A percentile compares a stretch with the other conserved stretches of the same genome.
Evolutionary conservation across 2,888 invertebrate species (phyloP).

Genomic region (Amitus sp.): DNA sequence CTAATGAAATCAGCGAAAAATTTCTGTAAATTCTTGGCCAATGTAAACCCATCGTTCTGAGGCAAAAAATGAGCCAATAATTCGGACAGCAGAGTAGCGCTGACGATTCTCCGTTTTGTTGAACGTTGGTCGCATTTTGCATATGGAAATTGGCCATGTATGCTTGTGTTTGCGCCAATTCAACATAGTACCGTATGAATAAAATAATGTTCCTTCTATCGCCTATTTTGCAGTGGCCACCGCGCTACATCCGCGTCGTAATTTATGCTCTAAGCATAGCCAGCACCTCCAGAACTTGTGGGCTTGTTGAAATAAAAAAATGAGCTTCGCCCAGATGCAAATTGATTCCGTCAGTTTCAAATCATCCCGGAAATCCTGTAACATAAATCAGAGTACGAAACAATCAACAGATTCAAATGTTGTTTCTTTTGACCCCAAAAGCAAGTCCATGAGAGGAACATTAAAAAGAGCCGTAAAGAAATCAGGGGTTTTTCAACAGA

Average conservation of each 20-base stretch:
- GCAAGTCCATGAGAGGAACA: no score
- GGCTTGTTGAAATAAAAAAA: not conserved
- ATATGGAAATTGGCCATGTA: constrained; percentile 53
- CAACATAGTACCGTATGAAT: constrained; percentile 49
- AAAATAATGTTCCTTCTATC: constrained; percentile 52
- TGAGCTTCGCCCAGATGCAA: constrained; percentile 2
- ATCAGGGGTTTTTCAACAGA: constrained; percentile 50
- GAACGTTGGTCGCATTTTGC: constrained; percentile 46
- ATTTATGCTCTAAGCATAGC: constrained; percentile 1
- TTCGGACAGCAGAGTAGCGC: constrained; percentile 20
- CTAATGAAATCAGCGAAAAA: constrained; percentile 30
- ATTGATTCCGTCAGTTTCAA: not conserved
- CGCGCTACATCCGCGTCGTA: not conserved
- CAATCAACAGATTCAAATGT: no score
- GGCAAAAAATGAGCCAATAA: not conserved
- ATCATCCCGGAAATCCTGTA: not conserved
- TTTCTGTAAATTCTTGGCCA: constrained; percentile 30
- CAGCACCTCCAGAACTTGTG: no score
- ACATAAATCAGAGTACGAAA: no score
- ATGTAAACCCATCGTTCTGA: no score
- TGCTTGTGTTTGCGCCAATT: constrained; percentile 42
- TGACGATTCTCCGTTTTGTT: constrained; percentile 42
- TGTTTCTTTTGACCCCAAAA: no score
- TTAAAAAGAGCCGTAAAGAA: constrained; percentile 53
- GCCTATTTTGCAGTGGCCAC: constrained; percentile 11